Conservation (phyloP, 2,888 invertebrate species). For the Melitaea athalia region DNA sequence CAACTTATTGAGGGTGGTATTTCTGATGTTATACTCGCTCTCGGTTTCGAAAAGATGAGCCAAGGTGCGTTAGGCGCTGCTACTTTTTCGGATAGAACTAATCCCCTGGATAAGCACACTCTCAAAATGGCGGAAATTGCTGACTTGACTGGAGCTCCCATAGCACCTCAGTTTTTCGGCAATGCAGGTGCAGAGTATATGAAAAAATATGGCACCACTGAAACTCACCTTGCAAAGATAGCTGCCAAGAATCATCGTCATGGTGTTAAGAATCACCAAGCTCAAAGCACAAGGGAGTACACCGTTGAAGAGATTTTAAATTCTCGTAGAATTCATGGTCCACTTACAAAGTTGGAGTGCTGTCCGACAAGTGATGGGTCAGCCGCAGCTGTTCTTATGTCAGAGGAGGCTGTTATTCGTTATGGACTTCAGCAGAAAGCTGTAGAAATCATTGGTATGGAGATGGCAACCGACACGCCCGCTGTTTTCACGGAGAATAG, state of each 20-base stretch:
- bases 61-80: slow-evolving; percentile 90
- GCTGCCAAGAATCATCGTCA: slow-evolving; percentile 99
- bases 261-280: slow-evolving; percentile 97
- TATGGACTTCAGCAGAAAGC: slow-evolving; percentile 91
- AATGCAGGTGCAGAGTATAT: slow-evolving; percentile 98
- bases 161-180: slow-evolving; percentile 97
- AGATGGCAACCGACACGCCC: slow-evolving; percentile 96
- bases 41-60: slow-evolving; percentile 99
- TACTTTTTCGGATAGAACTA: slow-evolving; percentile 91
- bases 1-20: slow-evolving; percentile 95
- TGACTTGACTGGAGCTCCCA: slow-evolving; percentile 91
- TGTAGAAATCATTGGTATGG: slow-evolving; percentile 97
- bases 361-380: slow-evolving; percentile 99
- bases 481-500: slow-evolving; percentile 92
- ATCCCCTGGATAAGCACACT: slow-evolving; percentile 94
- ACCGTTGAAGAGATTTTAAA: slow-evolving; percentile 93
- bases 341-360: slow-evolving; percentile 97
- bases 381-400: slow-evolving; percentile 95
- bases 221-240: slow-evolving; percentile 97
- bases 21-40: slow-evolving; percentile 93
- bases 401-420: slow-evolving; percentile 93
- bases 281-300: slow-evolving; percentile 97
- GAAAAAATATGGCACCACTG: slow-evolving; percentile 96
- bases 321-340: slow-evolving; percentile 94
- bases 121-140: slow-evolving; percentile 91